Base-by-base conservation (phyloP, 2,888 invertebrate species). In the Erebia ligea region DNA sequence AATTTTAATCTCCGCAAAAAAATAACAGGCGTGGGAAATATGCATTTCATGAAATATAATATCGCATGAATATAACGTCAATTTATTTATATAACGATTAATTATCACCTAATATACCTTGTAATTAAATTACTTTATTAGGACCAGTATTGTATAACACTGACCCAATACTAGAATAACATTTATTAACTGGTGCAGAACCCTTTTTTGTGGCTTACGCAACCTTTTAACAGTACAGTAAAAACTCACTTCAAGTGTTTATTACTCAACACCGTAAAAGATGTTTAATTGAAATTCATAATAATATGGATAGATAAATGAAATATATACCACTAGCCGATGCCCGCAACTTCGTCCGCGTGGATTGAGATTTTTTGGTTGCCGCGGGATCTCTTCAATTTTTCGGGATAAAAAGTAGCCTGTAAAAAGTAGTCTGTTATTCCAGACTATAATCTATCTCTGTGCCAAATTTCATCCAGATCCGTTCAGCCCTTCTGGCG, bases 101-200 rank as follows among this genome's bases (percentile, higher is more conserved):
- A 62, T 62, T 62, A 62, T 61, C 42, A 61, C 42, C 61, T 61
- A 45, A 61, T 61, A 61, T 19, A 45, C 62, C 21, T 15, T 21
- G 15, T 48, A 34, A 64, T 50, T n/a, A 64, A 42, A 34, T 66
- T 21, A 54, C 42, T 34, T 67, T 25, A 25, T 48, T 48, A 58
- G 48, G 48, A 45, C 34, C 58, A 25, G 17, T 48, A 15, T 67
- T 67, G 67, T 67, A 67, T 67, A 67, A 67, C 67, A 58, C 45
- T 67, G 67, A 67, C 67, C 67, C 67, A 58, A 67, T 67, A 67
- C 57, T 67, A 54, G 48, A 67, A 67, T 67, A 67, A 57, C 67
- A 48, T 40, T 67, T 67, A 67, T 9, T 58, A 67, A 67, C 67
- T 67, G 67, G 67, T 67, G 67, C 67, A 58, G 21, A 67, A 58